phyloP scores from a whole-genome alignment of 2,888 invertebrate genomes.

The Himalopsyche anomala region DNA sequence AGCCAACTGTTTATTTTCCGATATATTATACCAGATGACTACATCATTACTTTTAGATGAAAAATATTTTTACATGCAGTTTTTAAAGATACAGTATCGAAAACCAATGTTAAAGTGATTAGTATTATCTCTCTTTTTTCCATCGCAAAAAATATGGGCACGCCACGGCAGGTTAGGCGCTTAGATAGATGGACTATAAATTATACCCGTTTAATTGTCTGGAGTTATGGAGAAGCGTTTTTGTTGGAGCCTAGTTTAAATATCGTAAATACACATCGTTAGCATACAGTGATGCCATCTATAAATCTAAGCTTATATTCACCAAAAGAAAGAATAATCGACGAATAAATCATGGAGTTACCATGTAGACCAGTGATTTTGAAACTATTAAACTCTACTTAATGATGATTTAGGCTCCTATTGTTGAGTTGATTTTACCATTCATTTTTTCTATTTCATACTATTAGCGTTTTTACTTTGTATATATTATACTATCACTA shows the following conservation, averaged over 20 bases:
- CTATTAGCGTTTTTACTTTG: background rate
- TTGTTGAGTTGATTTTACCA: constrained; percentile 30
- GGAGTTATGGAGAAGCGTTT: constrained; percentile 49
- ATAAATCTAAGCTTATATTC: constrained; percentile 60
- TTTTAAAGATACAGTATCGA: too few species aligned
- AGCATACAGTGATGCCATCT: constrained; percentile 59
- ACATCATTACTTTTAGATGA: too few species aligned
- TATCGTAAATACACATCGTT: constrained; percentile 64
- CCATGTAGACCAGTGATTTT: constrained; percentile 45
- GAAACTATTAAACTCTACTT: constrained; percentile 30
- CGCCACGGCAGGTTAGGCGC: constrained; percentile 28
- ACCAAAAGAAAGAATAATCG: constrained; percentile 61
- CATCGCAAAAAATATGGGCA: background rate
- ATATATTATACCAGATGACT: too few species aligned
- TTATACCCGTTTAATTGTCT: constrained; percentile 53
- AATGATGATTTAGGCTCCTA: constrained; percentile 7
- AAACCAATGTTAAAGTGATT: too few species aligned
- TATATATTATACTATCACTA: background rate
- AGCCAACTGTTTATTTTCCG: too few species aligned
- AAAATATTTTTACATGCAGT: too few species aligned
- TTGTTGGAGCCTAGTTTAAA: constrained; percentile 56
- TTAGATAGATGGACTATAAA: constrained; percentile 49
- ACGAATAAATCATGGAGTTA: constrained; percentile 59
- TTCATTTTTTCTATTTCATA: background rate
- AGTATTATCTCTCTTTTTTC: background rate